phyloP scores from a whole-genome alignment of 2,797 vertebrate genomes.

The Coluber constrictor region DNA sequence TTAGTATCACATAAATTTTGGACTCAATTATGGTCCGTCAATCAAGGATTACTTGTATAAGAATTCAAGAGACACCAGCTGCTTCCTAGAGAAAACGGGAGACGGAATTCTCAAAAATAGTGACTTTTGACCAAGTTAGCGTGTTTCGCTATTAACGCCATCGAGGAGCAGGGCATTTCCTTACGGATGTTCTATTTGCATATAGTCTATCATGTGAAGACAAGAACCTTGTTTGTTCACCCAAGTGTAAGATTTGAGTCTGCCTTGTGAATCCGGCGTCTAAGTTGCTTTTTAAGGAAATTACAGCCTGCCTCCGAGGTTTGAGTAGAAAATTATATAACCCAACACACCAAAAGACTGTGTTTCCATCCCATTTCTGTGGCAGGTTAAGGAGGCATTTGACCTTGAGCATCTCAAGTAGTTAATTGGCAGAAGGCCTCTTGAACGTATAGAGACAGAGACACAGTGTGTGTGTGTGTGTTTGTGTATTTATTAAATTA shows the following conservation, averaged over 20 bases:
- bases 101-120: background rate
- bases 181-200: background rate
- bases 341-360: background rate
- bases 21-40: background rate
- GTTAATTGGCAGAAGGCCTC: slow-evolving; percentile 39
- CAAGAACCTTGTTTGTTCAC: background rate
- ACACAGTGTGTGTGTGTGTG: background rate
- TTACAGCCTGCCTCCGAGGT: background rate
- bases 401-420: slow-evolving; percentile 39
- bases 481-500: background rate
- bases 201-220: background rate
- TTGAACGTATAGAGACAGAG: no score
- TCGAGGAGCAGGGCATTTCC: background rate
- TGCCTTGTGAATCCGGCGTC: background rate
- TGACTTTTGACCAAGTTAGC: background rate
- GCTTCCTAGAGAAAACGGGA: background rate
- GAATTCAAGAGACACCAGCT: background rate
- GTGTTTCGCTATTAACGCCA: background rate
- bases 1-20: background rate
- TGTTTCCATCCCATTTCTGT: slow-evolving; percentile 7
- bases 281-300: background rate
- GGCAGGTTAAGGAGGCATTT: slow-evolving; percentile 8
- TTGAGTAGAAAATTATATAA: background rate
- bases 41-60: background rate
- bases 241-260: background rate